Percentiles rank a stretch among this genome's conserved stretches.
phyloP scores from a whole-genome alignment of 1,140 invertebrate species.

The Druon quercuslanigerum region DNA sequence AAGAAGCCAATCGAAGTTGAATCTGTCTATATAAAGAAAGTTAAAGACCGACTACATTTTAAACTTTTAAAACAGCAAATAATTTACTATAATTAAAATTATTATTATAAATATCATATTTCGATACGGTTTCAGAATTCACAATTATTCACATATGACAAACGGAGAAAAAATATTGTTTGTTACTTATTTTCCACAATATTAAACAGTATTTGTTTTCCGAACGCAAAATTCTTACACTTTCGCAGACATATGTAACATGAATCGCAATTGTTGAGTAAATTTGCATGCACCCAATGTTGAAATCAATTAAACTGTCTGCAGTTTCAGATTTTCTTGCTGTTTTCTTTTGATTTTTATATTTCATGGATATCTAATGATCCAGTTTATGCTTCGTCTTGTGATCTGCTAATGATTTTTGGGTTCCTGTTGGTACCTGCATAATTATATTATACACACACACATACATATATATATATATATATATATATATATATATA shows the following conservation, averaged over 20 bases:
- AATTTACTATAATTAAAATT: not conserved
- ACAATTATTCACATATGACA: not conserved
- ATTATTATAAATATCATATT: not conserved
- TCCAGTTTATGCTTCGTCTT: conserved; percentile 24
- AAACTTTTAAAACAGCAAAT: not conserved
- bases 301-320: not conserved
- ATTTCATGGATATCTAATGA: conserved; percentile 6
- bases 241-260: not conserved
- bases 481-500: conserved; percentile 8
- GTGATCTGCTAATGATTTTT: conserved; percentile 8
- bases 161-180: too few species aligned
- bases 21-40: not conserved
- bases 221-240: not conserved
- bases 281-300: not conserved
- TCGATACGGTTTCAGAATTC: not conserved
- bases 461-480: not conserved
- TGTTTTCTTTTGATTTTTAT: conserved; percentile 17
- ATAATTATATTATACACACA: too few species aligned
- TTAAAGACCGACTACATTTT: not conserved
- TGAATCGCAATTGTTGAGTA: conserved; percentile 7
- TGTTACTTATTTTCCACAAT: too few species aligned
- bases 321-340: conserved; percentile 6
- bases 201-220: not conserved
- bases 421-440: too few species aligned
- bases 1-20: not conserved